These are phyloP conservation scores for Sebastes umbrosus DNA, from an alignment of 2,797 vertebrate species.

Conservation along the genomic window DNA sequence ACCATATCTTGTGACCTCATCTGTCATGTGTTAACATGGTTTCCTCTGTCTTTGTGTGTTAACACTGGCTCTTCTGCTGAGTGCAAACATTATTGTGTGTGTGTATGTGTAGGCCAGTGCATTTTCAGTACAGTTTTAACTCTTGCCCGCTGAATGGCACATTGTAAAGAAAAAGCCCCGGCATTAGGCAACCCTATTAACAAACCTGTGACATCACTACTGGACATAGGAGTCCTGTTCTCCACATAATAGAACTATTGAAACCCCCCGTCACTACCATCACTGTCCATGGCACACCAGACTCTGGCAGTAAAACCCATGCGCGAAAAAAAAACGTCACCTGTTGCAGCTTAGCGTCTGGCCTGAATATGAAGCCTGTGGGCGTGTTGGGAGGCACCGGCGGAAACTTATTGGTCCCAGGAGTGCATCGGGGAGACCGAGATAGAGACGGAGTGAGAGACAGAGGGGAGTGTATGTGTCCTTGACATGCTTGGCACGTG, in stretches of 20 bases:
- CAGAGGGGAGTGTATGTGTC: constrained; percentile 27
- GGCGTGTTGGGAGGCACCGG: constrained; percentile 45
- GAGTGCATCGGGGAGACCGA: constrained; percentile 20
- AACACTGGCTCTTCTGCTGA: constrained; percentile 36
- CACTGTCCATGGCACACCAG: constrained; percentile 57
- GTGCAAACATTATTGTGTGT: constrained; percentile 55
- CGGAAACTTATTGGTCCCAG: constrained; percentile 44
- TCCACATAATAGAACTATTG: constrained; percentile 78
- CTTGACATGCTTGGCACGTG: constrained; percentile 61
- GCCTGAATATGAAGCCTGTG: constrained; percentile 63
- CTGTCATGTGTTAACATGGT: background rate
- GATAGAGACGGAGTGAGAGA: constrained; percentile 6
- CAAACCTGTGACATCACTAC: constrained; percentile 77
- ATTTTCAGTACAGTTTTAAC: constrained; percentile 46
- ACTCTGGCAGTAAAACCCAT: constrained; percentile 54
- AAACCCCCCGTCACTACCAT: constrained; percentile 56
- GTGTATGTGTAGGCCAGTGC: background rate
- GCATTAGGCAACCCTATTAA: constrained; percentile 64
- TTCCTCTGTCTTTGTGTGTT: constrained; percentile 1
- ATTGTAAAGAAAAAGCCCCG: constrained; percentile 67
- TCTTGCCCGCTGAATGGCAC: constrained; percentile 67
- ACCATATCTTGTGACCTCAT: background rate
- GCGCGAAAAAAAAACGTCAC: constrained; percentile 68
- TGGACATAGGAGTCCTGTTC: constrained; percentile 78
- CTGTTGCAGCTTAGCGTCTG: constrained; percentile 80